Evolutionary conservation across 1,140 invertebrate genomes (phyloP), one percentile per base, ranked within the genome.

Genomic region (Heterodera carotae): DNA sequence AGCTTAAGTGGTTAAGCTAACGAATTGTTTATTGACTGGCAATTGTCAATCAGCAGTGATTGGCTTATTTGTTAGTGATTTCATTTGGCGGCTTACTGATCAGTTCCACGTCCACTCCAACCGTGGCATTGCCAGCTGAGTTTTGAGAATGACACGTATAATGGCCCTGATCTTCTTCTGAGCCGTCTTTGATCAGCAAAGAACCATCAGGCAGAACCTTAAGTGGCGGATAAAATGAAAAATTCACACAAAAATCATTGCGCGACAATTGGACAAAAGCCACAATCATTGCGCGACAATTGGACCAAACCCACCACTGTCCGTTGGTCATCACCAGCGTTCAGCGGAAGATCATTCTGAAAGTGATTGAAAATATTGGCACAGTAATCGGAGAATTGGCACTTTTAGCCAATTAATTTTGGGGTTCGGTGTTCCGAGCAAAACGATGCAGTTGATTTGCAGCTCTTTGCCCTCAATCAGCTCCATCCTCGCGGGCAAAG

Each of bases 71-170:
- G n/a, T n/a, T n/a, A n/a, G n/a, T n/a, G n/a, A n/a, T n/a, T n/a
- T n/a, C n/a, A n/a, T n/a, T n/a, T 0, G 25, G 27, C 15, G 5
- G 25, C 77, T 68, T 34, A 90, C 89, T 89, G 81, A 89, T 88
- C 12, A 90, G 85, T 75, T 88, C 84, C 1, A 90, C 76, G 56
- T 84, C 83, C 12, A 89, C 84, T 39, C 83, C 78, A 67, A 88
- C 84, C 0, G 88, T 88, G 7, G 89, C 87, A 76, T 89, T 89
- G 10, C 90, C 90, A 25, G 88, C 90, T 31, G 88, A 83, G 81
- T 89, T 90, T 33, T 80, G 81, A 1, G 90, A 90, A 10, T 84
- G 69, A 84, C 90, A 90, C 0, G 86, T 83, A 77, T 90, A 90
- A 6, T 88, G 85, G 36, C 89, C 90, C 71, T 88, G 86, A 76